Evolutionary conservation across 2,113 vertebrate species (phyloP), one percentile per base, ranked within the genome.

Genomic region (Chrysochloris asiatica): DNA sequence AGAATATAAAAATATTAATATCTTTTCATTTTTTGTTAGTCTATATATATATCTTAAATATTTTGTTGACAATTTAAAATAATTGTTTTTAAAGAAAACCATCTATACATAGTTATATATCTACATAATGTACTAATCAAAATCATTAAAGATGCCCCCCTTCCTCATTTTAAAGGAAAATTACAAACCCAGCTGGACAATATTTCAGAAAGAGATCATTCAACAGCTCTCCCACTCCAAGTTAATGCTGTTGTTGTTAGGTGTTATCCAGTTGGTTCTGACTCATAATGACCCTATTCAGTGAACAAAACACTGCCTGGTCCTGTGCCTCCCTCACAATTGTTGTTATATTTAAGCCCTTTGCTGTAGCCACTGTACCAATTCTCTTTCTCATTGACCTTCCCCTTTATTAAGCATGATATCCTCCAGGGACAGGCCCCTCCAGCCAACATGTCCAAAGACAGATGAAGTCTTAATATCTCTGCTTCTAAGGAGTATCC

Each of bases 1-100:
- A 72, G 30, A 84, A 22, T 21, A 56, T 21, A 36, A 83, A 83
- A 88, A n/a, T 3, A 38, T n/a, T n/a, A 7, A 5, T n/a, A 59
- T 82, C 6, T 11, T 72, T 75, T 88, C 76, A 94, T 93, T 95
- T 94, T 65, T 83, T 45, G 33, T 92, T 83, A 76, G 19, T 86
- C 12, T 54, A 38, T 50, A 86, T 83, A 43, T 36, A 47, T 24
- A 38, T 79, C 19, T 83, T 36, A 92, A 86, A 63, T n/a, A n/a
- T 67, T 83, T 92, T 73, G 48, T 89, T 63, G 16, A 6, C 43
- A 54, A 54, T 56, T 78, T 72, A 92, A 48, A 93, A 78, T 56
- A 56, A 69, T 77, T 67, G 48, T 85, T 88, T 82, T 69, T 61
- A 88, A 72, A 93, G 45, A n/a, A 24, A 71, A 14, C 1, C 22